Evolutionary conservation across 1,140 invertebrate species (phyloP).

Genomic region (Medauroidea extradentata): DNA sequence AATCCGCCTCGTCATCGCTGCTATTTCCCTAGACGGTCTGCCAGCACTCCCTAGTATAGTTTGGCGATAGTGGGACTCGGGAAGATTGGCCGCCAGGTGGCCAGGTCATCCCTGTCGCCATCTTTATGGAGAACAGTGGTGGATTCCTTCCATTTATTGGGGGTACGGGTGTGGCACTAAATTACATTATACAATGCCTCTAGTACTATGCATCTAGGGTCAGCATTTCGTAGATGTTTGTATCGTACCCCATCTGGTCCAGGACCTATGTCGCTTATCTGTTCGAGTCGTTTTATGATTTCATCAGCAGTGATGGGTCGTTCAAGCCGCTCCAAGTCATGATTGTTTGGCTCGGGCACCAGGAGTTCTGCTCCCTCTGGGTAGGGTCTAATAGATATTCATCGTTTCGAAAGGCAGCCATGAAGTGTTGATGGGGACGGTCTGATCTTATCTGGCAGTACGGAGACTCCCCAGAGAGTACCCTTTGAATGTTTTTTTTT

Average conservation of each 20-base stretch:
- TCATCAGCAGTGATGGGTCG: slow-evolving; percentile 11
- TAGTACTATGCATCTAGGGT: neutral
- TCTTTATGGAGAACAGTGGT: slow-evolving; percentile 19
- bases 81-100: slow-evolving; percentile 14
- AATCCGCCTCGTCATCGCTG: slow-evolving; percentile 2
- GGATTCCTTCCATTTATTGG: slow-evolving; percentile 19
- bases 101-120: slow-evolving; percentile 8
- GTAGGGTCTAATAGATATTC: neutral
- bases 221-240: neutral
- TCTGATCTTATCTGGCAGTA: neutral
- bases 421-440: neutral
- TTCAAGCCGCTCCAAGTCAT: no score
- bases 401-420: neutral
- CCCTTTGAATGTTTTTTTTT: no score
- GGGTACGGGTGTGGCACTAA: neutral
- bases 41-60: slow-evolving; percentile 8
- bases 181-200: neutral
- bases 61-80: slow-evolving; percentile 14
- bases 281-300: slow-evolving; percentile 1
- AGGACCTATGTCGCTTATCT: slow-evolving; percentile 26
- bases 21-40: slow-evolving; percentile 11
- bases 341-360: no score
- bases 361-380: no score
- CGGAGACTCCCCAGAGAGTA: neutral
- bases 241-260: slow-evolving; percentile 18